Evolutionary conservation across 2,888 invertebrate species (phyloP), one percentile per base, ranked within the genome.

Genomic region (Dynastes tityus): DNA sequence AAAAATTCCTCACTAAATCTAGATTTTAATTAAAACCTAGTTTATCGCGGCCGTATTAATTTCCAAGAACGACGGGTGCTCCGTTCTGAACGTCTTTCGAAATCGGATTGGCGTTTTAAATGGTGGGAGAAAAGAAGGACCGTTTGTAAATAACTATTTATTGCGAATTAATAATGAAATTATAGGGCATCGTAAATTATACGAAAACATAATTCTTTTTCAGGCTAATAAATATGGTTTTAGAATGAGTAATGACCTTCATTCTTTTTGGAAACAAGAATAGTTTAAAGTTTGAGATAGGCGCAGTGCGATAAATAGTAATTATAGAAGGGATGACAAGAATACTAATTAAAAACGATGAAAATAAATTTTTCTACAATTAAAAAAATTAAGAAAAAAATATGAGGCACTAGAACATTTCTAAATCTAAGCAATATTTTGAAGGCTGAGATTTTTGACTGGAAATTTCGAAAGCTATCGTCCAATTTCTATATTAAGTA

Each of bases 21-120:
- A 73, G 73, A 73, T 73, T 73, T 73, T 73, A 73, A 73, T 73
- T 73, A 73, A 58, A 58, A 58, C 58, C 61, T 73, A 58, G 40
- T 73, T 73, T 58, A 58, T 55, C 61, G 73, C 40, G 29, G 32
- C 32, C 32, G 22, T 58, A 73, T 61, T 40, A 73, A 73, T 58
- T 73, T 73, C 73, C 58, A 6, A 73, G 73, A 73, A 73, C 27
- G 73, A 40, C 73, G 58, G 58, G 55, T 13, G 40, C 4, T 13
- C 58, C 58, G 40, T 40, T 40, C 9, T 4, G 9, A 32, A 51
- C 11, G 27, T 53, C 37, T 65, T 53, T 27, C n/a, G 16, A 67
- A 32, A 49, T 45, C 45, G 67, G 67, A 58, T 16, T 22, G 55
- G 55, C 55, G 16, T 22, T 16, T 58, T 58, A n/a, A 58, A 58